Base-by-base conservation (phyloP, 2,888 invertebrate species). In the Octodonta nipae region DNA sequence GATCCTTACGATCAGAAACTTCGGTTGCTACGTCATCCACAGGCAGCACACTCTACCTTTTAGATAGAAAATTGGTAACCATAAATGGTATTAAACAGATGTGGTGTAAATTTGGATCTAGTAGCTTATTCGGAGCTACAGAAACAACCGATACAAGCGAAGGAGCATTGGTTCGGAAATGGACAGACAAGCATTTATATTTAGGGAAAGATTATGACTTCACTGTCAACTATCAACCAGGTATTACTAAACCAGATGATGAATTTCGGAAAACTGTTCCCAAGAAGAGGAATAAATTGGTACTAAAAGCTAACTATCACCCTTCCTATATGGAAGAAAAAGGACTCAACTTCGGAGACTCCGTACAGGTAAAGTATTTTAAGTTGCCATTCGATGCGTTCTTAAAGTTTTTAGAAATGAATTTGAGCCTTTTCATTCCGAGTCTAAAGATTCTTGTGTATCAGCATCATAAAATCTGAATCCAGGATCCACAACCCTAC, bases 291-390 rank as follows among this genome's bases (percentile, higher is more conserved):
- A 4, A 2, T n/a, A 22, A 4, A 13, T 11, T 32, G 26, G 20
- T 4, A 15, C n/a, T 34, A 34, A 33, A 16, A 13, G 22, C 28
- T 14, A 34, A 28, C 22, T 29, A 17, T 17, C 33, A 26, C 8
- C 35, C 35, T n/a, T 22, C 22, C 10, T 13, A 33, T 32, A 37
- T 38, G 28, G 43, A 42, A 30, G 41, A 41, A 30, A 50, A 84
- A 86, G 54, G 93, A 89, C 91, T 89, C 84, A 57, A 92, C 89
- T 2, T 73, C 79, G 1, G 51, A 88, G 20, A 73, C 66, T 50
- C 83, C 85, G 92, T 50, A 29, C 50, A 45, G 30, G 45, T 47
- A 24, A 22, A 26, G 22, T n/a, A n/a, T n/a, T n/a, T n/a, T n/a
- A n/a, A n/a, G n/a, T n/a, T n/a, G n/a, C n/a, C n/a, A n/a, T n/a